These are phyloP conservation scores for Hemiscyllium ocellatum DNA, from an alignment of 2,113 vertebrate species.

Conservation along the genomic window DNA sequence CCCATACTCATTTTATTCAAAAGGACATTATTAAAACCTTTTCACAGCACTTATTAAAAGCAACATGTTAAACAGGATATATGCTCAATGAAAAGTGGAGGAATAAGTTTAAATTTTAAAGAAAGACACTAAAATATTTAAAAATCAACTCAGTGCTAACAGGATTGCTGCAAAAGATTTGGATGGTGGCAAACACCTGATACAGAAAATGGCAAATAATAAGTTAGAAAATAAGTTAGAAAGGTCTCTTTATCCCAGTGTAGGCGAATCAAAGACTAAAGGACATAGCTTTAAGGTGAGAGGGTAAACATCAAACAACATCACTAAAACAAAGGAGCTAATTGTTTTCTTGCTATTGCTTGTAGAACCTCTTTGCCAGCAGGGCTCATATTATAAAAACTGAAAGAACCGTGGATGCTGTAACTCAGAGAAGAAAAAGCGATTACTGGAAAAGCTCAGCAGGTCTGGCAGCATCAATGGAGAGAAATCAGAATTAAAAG, in stretches of 20 bases:
- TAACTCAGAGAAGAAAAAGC: too few species aligned
- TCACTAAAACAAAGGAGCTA: background rate
- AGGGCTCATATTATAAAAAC: too few species aligned
- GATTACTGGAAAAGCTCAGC: too few species aligned
- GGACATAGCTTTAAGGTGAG: too few species aligned
- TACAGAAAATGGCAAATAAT: background rate
- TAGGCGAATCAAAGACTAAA: too few species aligned
- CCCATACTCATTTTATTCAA: background rate
- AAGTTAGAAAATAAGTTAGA: background rate
- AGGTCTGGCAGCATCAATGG: too few species aligned
- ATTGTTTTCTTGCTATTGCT: background rate
- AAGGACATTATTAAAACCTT: background rate
- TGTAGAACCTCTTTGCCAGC: background rate
- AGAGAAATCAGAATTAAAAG: too few species aligned
- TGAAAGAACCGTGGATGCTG: too few species aligned
- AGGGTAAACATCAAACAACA: background rate
- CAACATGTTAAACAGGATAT: background rate
- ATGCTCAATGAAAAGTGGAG: background rate
- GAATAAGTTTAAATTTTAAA: background rate
- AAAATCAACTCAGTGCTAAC: background rate
- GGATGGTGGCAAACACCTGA: background rate
- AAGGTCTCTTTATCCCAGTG: too few species aligned
- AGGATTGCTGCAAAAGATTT: background rate
- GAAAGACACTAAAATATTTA: background rate
- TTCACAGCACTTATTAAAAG: background rate